These are phyloP conservation scores for Darevskia nairensis DNA, from an alignment of 2,797 vertebrate genomes.

Conservation along the genomic window DNA sequence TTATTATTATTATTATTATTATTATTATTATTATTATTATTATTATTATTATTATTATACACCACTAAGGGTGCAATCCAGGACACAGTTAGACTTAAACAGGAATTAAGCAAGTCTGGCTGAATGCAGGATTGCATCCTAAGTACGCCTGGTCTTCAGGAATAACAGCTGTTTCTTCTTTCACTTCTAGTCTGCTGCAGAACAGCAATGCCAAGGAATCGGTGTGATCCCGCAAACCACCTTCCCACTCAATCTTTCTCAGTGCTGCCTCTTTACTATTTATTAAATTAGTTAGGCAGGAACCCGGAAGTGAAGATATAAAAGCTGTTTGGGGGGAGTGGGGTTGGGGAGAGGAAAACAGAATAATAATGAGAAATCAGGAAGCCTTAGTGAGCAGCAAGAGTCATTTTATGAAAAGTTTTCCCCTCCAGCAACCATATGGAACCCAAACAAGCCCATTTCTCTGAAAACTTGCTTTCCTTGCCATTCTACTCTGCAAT, in stretches of 20 bases:
- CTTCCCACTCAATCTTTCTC: constrained; percentile 23
- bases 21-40: no score
- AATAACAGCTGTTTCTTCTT: background rate
- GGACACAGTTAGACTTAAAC: background rate
- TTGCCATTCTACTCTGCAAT: constrained; percentile 73
- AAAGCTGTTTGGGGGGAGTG: constrained; percentile 27
- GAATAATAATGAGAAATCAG: constrained; percentile 77
- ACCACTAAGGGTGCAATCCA: background rate
- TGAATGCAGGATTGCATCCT: background rate
- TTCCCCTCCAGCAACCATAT: constrained; percentile 79
- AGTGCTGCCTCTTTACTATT: constrained; percentile 22
- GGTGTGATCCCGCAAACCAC: background rate
- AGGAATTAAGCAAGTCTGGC: background rate
- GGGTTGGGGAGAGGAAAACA: constrained; percentile 57
- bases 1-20: no score
- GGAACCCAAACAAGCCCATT: constrained; percentile 79
- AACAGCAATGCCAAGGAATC: constrained; percentile 5
- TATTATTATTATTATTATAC: no score
- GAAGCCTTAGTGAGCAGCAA: constrained; percentile 74
- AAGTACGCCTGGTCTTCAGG: background rate
- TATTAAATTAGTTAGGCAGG: constrained; percentile 71
- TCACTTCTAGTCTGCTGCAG: background rate
- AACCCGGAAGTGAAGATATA: constrained; percentile 66
- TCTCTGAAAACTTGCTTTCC: constrained; percentile 77
- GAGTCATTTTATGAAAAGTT: constrained; percentile 75